Evolutionary conservation across 2,888 invertebrate species (phyloP).

Genomic region (Eupithecia exiguata): DNA sequence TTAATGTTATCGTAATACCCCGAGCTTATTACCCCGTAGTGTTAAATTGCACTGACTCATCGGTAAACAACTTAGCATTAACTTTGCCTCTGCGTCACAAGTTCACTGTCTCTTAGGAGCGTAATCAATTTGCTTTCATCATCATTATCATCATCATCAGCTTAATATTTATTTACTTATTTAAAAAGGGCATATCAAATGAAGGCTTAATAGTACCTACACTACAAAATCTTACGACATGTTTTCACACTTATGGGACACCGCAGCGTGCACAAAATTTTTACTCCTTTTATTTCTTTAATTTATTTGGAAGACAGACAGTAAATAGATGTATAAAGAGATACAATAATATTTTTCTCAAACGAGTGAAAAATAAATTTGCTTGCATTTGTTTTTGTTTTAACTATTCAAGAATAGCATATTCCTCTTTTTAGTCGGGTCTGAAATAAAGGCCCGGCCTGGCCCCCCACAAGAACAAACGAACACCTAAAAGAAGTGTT

Average conservation of each 20-base stretch:
- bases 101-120: neutral
- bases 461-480: neutral
- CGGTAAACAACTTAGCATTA: neutral
- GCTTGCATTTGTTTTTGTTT: neutral
- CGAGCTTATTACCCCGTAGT: constrained; percentile 15
- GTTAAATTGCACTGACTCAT: constrained; percentile 5
- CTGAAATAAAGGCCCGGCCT: neutral
- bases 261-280: no score
- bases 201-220: no score
- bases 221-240: no score
- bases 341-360: no score
- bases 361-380: no score
- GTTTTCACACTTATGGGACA: no score
- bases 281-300: no score
- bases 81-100: neutral
- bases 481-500: neutral
- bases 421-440: neutral
- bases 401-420: neutral
- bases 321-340: no score
- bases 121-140: neutral
- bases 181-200: no score
- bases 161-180: no score
- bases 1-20: constrained; percentile 18
- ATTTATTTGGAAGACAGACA: no score
- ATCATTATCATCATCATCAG: no score